A percentile compares a stretch with the other conserved stretches of the same genome.
phyloP scores from a whole-genome alignment of 2,888 invertebrate species.

The Syritta pipiens region DNA sequence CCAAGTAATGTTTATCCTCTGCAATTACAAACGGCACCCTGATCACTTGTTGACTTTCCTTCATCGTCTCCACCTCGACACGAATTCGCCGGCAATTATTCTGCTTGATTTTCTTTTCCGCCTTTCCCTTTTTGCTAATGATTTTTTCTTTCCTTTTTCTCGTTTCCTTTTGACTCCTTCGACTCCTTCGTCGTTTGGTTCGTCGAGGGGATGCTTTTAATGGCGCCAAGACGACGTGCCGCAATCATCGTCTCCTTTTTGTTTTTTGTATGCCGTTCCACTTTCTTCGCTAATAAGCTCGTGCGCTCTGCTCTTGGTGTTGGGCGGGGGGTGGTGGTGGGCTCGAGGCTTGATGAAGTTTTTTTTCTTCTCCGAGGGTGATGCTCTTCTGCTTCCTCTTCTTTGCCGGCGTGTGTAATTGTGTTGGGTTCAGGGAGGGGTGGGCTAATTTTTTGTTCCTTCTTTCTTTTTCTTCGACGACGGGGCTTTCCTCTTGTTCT shows the following conservation, averaged over 20 bases:
- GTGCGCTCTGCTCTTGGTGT: conserved; percentile 8
- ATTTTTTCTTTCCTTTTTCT: conserved; percentile 42
- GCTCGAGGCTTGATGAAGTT: conserved; percentile 54
- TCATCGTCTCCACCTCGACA: neutral
- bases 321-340: neutral
- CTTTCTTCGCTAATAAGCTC: conserved; percentile 61
- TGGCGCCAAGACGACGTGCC: conserved; percentile 62
- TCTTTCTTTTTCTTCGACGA: neutral
- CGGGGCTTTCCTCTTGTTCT: neutral
- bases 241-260: conserved; percentile 59
- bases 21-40: conserved; percentile 9
- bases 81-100: conserved; percentile 55
- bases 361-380: conserved; percentile 11
- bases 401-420: conserved; percentile 30
- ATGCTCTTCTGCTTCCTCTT: neutral
- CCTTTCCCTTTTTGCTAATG: conserved; percentile 58
- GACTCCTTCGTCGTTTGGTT: conserved; percentile 4
- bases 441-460: conserved; percentile 37
- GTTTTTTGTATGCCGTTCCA: conserved; percentile 45
- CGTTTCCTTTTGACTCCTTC: conserved; percentile 1
- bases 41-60: conserved; percentile 56
- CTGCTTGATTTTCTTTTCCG: conserved; percentile 46
- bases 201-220: conserved; percentile 29
- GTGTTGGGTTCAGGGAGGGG: conserved; percentile 32
- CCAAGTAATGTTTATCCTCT: conserved; percentile 15